phyloP scores from a whole-genome alignment of 1,140 invertebrate genomes.

The Zophobas atratus region DNA sequence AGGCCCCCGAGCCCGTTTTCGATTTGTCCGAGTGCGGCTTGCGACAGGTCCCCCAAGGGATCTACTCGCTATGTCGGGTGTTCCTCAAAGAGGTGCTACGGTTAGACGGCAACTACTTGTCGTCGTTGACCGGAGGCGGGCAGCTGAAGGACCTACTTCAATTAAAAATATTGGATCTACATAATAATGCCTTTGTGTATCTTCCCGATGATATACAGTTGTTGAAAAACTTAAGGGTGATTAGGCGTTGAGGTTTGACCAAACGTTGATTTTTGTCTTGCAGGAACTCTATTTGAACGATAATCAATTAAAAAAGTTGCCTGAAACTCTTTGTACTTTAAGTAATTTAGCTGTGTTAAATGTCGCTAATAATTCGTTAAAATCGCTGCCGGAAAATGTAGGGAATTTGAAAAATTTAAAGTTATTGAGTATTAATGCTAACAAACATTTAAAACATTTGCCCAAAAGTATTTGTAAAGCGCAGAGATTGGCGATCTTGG shows the following conservation, averaged over 20 bases:
- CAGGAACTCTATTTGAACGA: conserved; percentile 78
- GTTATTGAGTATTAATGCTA: conserved; percentile 73
- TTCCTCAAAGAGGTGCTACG: conserved; percentile 81
- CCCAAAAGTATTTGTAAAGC: conserved; percentile 76
- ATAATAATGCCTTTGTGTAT: conserved; percentile 77
- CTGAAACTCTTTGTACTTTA: conserved; percentile 77
- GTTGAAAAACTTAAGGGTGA: conserved; percentile 75
- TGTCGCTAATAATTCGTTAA: conserved; percentile 80
- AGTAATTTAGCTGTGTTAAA: conserved; percentile 77
- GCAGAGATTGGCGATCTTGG: conserved; percentile 72
- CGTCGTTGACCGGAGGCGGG: conserved; percentile 79
- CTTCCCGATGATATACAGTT: conserved; percentile 76
- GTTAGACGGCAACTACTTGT: conserved; percentile 78
- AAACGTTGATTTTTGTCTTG: conserved; percentile 50
- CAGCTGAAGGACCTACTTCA: conserved; percentile 78
- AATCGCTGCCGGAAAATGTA: conserved; percentile 75
- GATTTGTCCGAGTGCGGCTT: conserved; percentile 83
- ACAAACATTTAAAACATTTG: conserved; percentile 73
- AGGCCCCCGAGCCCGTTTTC: conserved; percentile 82
- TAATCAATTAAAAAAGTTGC: conserved; percentile 78
- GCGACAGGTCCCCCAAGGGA: conserved; percentile 78
- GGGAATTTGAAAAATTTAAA: conserved; percentile 75
- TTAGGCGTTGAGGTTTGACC: too few relatives aligned
- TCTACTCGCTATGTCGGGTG: conserved; percentile 84
- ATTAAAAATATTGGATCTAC: conserved; percentile 80